Evolutionary conservation across 2,113 vertebrate species (phyloP).

Genomic region (Steatornis caripensis): DNA sequence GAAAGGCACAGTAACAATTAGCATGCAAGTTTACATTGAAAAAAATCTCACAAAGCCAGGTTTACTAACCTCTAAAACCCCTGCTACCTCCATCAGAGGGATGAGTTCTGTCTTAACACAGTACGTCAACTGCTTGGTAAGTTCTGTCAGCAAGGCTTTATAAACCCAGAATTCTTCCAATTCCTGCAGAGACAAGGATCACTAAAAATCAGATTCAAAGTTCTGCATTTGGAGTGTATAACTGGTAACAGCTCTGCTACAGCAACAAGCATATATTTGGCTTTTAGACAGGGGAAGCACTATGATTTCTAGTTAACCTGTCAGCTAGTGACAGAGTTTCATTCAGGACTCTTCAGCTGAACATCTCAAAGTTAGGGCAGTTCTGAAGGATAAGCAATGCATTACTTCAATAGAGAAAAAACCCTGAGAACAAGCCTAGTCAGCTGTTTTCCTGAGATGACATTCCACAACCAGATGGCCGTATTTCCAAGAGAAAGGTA

Average conservation of each 20-base stretch:
- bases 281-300: background rate
- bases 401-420: background rate
- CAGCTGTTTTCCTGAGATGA: background rate
- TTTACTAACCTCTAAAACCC: slow-evolving; percentile 87
- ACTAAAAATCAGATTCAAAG: background rate
- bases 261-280: background rate
- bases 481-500: background rate
- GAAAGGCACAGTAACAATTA: background rate
- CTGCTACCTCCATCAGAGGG: slow-evolving; percentile 94
- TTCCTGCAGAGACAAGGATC: slow-evolving; percentile 76
- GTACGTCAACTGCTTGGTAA: slow-evolving; percentile 87
- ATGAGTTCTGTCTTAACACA: slow-evolving; percentile 90
- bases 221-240: background rate
- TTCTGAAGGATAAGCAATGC: background rate
- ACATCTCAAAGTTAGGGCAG: background rate
- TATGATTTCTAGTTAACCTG: background rate
- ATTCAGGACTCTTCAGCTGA: background rate
- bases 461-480: background rate
- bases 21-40: background rate
- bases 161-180: slow-evolving; percentile 95
- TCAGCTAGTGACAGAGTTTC: background rate
- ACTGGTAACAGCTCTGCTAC: background rate
- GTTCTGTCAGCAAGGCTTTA: slow-evolving; percentile 82
- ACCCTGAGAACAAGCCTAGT: background rate
- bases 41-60: background rate